A percentile compares a stretch with the other conserved stretches of the same genome.
Evolutionary conservation across 2,888 invertebrate genomes (phyloP).

Genomic region (Anarsia innoxiella): DNA sequence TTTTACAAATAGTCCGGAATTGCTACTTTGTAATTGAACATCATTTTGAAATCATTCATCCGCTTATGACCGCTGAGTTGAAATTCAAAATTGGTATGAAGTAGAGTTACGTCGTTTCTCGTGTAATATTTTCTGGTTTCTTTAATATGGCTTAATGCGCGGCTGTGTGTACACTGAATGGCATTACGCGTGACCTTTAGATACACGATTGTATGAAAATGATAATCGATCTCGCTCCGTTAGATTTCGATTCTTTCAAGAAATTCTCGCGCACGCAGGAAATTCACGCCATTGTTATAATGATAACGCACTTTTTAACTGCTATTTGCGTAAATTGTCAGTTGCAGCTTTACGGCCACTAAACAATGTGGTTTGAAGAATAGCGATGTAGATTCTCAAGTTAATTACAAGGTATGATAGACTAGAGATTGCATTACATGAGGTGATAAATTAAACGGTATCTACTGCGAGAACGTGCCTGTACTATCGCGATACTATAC

Average conservation of each 20-base stretch:
- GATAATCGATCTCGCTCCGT: slow-evolving; percentile 64
- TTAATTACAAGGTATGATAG: slow-evolving; percentile 25
- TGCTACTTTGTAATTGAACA: slow-evolving; percentile 30
- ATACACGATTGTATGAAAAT: slow-evolving; percentile 66
- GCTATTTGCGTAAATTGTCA: slow-evolving; percentile 21
- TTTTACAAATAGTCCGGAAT: slow-evolving; percentile 52
- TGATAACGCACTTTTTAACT: slow-evolving; percentile 18
- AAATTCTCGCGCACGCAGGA: slow-evolving; percentile 33
- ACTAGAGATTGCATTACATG: slow-evolving; percentile 14
- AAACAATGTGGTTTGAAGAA: slow-evolving; percentile 15
- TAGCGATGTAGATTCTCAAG: slow-evolving; percentile 10
- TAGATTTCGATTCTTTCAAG: slow-evolving; percentile 49
- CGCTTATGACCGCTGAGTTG: slow-evolving; percentile 14
- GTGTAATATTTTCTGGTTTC: slow-evolving; percentile 43
- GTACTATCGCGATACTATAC: slow-evolving; percentile 22
- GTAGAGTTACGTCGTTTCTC: slow-evolving; percentile 21
- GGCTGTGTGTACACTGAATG: slow-evolving; percentile 50
- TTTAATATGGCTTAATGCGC: slow-evolving; percentile 52
- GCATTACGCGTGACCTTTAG: slow-evolving; percentile 71
- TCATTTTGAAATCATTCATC: slow-evolving; percentile 28
- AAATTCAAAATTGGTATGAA: slow-evolving; percentile 17
- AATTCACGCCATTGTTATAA: slow-evolving; percentile 12
- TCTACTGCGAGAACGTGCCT: slow-evolving; percentile 6
- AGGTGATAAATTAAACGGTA: slow-evolving; percentile 18
- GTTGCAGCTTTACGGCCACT: slow-evolving; percentile 24